These are phyloP conservation scores for Neolamprologus cancellatus DNA, from an alignment of 2,113 vertebrate species.

Conservation along the genomic window DNA sequence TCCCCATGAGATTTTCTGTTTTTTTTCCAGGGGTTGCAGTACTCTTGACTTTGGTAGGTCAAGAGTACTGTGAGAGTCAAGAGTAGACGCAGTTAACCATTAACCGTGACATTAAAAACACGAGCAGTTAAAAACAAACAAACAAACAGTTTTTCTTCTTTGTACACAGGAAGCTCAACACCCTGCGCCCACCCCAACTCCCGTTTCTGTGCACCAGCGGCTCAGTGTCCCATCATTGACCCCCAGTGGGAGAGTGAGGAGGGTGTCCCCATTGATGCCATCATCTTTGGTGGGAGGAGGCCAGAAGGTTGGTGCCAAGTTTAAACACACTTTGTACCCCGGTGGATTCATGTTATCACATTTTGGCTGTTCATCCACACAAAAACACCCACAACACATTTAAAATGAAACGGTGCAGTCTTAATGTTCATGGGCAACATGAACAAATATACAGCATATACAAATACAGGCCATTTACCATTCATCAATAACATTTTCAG, in stretches of 20 bases:
- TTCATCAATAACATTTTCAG: neutral
- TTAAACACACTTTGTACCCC: neutral
- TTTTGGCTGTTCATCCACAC: neutral
- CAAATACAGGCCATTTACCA: neutral
- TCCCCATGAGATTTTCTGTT: neutral
- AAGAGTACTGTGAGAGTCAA: neutral
- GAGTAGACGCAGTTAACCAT: neutral
- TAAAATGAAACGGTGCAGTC: neutral
- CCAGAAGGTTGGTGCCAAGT: conserved; percentile 75
- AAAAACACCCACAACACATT: neutral
- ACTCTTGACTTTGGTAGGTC: neutral
- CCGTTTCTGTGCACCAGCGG: conserved; percentile 89
- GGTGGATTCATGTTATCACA: neutral
- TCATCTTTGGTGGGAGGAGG: conserved; percentile 93
- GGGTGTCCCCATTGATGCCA: conserved; percentile 91
- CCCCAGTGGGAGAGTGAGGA: conserved; percentile 87
- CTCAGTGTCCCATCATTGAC: conserved; percentile 94
- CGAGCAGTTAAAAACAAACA: neutral
- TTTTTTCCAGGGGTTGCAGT: neutral
- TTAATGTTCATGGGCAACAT: neutral
- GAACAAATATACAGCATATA: neutral
- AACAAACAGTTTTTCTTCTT: neutral
- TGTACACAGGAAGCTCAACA: conserved; percentile 51
- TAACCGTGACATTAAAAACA: neutral
- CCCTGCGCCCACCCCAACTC: conserved; percentile 93